Base-by-base conservation (phyloP, 2,113 vertebrate genomes). In the Pyxicephalus adspersus region DNA sequence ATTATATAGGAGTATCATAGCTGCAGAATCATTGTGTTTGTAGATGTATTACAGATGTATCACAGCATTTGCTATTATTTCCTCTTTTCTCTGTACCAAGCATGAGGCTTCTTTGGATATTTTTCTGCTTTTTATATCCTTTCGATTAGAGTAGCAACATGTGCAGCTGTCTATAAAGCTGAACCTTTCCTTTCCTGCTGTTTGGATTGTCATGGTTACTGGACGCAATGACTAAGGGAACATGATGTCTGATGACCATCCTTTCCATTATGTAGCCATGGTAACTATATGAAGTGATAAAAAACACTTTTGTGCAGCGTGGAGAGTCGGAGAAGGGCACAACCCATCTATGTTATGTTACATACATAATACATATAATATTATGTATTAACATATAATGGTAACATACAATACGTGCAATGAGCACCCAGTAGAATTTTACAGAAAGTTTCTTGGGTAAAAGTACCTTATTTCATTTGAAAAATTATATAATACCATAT, bases 241-340 rank as follows among this genome's bases (percentile, higher is more conserved):
- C 68, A 58, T 55, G 45, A 81, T 73, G 68, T 81, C 65, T 81
- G 45, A 64, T 76, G 60, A 81, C 68, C 68, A 65, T 57, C 34
- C 25, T 81, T 81, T 73, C 17, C 60, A 81, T 81, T 55, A 34
- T 74, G 79, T 81, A 81, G 51, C 79, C 79, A 81, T 81, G 64
- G 79, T 34, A 70, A 80, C 78, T 51, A 31, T 64, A 45, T 38
- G 52, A 68, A 58, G 77, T 26, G 50, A 52, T 64, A 72, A 61
- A 60, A 25, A 72, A 29, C 15, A 55, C 17, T 18, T 57, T 51
- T 20, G 31, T 58, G 31, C 19, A 7, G 58, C 58, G 15, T 26
- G 23, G 58, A 61, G 26, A 20, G 16, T 61, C 5, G 58, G 58
- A 73, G 71, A 73, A 23, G 51, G 29, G 28, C 26, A 73, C 19